phyloP scores from a whole-genome alignment of 2,888 invertebrate genomes.

The Schizaphis graminum region DNA sequence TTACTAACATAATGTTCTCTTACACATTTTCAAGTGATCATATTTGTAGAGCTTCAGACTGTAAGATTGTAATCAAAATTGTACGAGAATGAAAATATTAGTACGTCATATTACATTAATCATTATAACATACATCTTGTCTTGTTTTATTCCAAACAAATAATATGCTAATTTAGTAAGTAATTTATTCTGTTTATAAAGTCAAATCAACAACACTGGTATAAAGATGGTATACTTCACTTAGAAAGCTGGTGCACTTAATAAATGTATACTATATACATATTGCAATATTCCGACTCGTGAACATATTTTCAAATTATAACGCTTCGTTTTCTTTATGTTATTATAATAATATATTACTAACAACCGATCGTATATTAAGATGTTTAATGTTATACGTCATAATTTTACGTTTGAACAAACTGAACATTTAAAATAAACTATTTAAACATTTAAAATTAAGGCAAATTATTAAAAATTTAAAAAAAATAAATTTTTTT shows the following conservation, averaged over 20 bases:
- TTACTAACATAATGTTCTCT: background rate
- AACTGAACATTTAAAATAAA: background rate
- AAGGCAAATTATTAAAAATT: background rate
- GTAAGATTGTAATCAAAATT: background rate
- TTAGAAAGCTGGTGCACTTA: background rate
- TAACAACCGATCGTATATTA: background rate
- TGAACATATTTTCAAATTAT: background rate
- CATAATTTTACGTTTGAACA: background rate
- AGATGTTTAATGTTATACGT: background rate
- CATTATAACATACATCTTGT: slow-evolving; percentile 6
- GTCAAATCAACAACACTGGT: slow-evolving; percentile 14
- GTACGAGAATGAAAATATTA: background rate
- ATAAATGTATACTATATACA: background rate
- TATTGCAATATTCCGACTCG: background rate
- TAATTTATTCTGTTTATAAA: slow-evolving; percentile 17
- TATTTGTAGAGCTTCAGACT: background rate
- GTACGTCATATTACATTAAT: background rate
- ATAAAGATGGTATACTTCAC: background rate
- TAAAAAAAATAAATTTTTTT: background rate
- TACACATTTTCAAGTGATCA: background rate
- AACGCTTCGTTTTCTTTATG: background rate
- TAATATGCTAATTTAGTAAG: slow-evolving; percentile 9
- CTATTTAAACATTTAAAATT: background rate
- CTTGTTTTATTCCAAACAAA: background rate
- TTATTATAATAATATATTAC: background rate